Percentiles rank a stretch among this genome's conserved stretches.
phyloP scores from a whole-genome alignment of 2,888 invertebrate genomes.

The Quadriops clusia region DNA sequence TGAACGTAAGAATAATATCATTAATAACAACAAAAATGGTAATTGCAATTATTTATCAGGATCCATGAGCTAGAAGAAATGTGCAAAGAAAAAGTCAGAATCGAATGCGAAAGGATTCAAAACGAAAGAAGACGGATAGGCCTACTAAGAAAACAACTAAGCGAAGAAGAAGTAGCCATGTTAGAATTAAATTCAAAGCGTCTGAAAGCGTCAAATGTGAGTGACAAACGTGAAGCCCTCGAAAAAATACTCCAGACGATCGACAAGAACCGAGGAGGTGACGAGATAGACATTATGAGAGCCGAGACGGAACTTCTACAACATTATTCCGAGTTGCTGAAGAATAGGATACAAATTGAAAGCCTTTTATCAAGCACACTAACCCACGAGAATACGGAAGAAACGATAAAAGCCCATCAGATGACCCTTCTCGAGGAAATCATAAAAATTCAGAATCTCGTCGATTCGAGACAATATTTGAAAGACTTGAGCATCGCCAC shows the following conservation, averaged over 20 bases:
- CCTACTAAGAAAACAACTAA: slow-evolving; percentile 21
- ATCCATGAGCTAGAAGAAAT: slow-evolving; percentile 24
- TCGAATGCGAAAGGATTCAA: slow-evolving; percentile 8
- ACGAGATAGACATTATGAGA: slow-evolving; percentile 16
- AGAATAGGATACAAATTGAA: slow-evolving; percentile 23
- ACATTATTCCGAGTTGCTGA: slow-evolving; percentile 25
- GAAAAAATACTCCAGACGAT: slow-evolving; percentile 20
- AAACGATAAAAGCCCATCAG: slow-evolving; percentile 4
- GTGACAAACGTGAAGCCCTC: slow-evolving; percentile 16
- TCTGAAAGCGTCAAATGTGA: slow-evolving; percentile 18
- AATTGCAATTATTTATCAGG: slow-evolving; percentile 1
- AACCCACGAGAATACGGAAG: too few relatives aligned
- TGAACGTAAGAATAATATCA: too few relatives aligned
- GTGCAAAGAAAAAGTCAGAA: slow-evolving; percentile 21
- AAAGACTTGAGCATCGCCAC: slow-evolving; percentile 26
- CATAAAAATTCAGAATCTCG: too few relatives aligned
- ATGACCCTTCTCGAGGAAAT: slow-evolving; percentile 16
- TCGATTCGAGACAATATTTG: slow-evolving; percentile 19
- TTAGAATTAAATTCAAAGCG: too few relatives aligned
- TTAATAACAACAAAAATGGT: slow-evolving; percentile 1
- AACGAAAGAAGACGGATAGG: slow-evolving; percentile 21
- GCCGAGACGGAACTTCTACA: slow-evolving; percentile 22
- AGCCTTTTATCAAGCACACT: too few relatives aligned
- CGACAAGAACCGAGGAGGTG: slow-evolving; percentile 14
- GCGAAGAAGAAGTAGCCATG: slow-evolving; percentile 24